Evolutionary conservation across 2,888 invertebrate species (phyloP).

Genomic region (Callosobruchus maculatus): DNA sequence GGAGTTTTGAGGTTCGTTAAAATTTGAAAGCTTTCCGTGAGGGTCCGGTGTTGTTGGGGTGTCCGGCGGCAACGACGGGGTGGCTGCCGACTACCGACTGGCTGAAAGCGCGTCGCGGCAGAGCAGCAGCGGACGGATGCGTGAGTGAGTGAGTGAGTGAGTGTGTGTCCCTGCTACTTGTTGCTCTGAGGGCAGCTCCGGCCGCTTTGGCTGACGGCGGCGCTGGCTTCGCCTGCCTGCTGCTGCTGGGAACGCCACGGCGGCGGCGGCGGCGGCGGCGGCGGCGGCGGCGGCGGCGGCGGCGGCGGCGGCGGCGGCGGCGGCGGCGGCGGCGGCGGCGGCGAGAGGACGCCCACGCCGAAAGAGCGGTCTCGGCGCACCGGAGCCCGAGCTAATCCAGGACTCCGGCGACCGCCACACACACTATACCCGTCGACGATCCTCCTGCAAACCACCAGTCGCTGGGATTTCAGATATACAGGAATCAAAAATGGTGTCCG

Average conservation of each 20-base stretch:
- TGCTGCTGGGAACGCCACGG: slow-evolving; percentile 12
- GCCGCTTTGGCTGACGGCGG: neutral
- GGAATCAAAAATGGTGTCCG: too few relatives aligned
- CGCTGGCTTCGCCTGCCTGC: neutral
- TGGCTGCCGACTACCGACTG: neutral
- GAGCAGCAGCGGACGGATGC: neutral
- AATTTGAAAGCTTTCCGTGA: neutral
- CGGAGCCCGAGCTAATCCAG: slow-evolving; percentile 2
- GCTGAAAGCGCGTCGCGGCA: neutral
- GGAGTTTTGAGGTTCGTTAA: neutral
- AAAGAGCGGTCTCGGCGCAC: slow-evolving; percentile 2
- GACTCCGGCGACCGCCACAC: neutral
- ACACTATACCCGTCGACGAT: too few relatives aligned
- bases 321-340: slow-evolving; percentile 17
- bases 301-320: slow-evolving; percentile 16
- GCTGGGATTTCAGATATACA: too few relatives aligned
- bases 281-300: slow-evolving; percentile 17
- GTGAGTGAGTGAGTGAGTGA: neutral
- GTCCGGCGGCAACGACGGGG: neutral
- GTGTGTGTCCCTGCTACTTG: neutral
- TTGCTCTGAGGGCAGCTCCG: slow-evolving; percentile 1
- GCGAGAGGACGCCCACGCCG: slow-evolving; percentile 13
- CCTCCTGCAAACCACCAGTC: too few relatives aligned
- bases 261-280: slow-evolving; percentile 19
- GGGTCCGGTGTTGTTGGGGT: neutral